Evolutionary conservation across 2,113 vertebrate species (phyloP).

Genomic region (Perca fluviatilis): DNA sequence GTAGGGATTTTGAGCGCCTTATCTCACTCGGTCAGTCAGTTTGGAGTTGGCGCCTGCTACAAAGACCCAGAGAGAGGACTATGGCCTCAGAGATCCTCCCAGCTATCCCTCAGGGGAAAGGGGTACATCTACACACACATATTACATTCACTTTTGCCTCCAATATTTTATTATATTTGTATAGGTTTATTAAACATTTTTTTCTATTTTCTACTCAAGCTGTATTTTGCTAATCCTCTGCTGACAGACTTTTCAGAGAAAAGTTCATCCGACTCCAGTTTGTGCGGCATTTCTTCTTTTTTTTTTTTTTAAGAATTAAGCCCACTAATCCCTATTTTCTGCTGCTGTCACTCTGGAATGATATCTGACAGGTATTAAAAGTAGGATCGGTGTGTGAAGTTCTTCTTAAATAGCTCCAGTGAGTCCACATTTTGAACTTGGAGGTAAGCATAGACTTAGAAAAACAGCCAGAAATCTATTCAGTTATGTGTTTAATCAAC

Average conservation of each 20-base stretch:
- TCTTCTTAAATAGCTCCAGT: slow-evolving; percentile 32
- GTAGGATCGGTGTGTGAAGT: slow-evolving; percentile 49
- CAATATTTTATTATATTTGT: slow-evolving; percentile 16
- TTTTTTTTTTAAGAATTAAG: slow-evolving; percentile 49
- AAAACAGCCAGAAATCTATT: slow-evolving; percentile 37
- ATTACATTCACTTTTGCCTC: slow-evolving; percentile 2
- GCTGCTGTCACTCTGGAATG: slow-evolving; percentile 22
- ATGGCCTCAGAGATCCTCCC: slow-evolving; percentile 38
- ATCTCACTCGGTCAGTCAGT: slow-evolving; percentile 78
- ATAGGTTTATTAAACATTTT: slow-evolving; percentile 1
- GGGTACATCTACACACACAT: slow-evolving; percentile 32
- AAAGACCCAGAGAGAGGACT: slow-evolving; percentile 61
- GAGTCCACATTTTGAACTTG: slow-evolving; percentile 30
- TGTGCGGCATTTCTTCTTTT: slow-evolving; percentile 47
- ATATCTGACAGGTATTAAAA: slow-evolving; percentile 65
- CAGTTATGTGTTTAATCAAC: slow-evolving; percentile 54
- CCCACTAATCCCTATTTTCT: slow-evolving; percentile 43
- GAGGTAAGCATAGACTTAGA: slow-evolving; percentile 30
- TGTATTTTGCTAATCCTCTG: slow-evolving; percentile 10
- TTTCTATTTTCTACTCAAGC: neutral
- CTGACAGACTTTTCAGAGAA: neutral
- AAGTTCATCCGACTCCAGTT: slow-evolving; percentile 13
- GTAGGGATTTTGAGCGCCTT: slow-evolving; percentile 59
- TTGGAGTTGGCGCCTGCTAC: slow-evolving; percentile 58
- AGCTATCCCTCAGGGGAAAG: slow-evolving; percentile 35